Percentiles rank a stretch among this genome's conserved stretches.
phyloP scores from a whole-genome alignment of 2,113 vertebrate genomes.

The Sorex fumeus region DNA sequence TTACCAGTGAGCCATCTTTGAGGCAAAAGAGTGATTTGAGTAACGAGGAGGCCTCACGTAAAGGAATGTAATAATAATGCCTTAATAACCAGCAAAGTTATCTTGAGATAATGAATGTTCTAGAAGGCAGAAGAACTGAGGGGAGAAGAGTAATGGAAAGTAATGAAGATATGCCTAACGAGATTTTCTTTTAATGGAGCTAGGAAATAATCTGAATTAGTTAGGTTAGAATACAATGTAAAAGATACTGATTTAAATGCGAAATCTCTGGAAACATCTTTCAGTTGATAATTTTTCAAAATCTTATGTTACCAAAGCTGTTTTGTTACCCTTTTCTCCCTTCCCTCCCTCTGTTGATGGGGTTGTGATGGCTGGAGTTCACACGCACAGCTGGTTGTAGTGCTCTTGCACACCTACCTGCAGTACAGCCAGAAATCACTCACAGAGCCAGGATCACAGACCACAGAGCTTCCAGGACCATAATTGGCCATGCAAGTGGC shows the following conservation, averaged over 20 bases:
- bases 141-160: neutral
- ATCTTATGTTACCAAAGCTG: too few species aligned
- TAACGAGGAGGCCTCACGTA: slow-evolving; percentile 63
- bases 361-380: too few species aligned
- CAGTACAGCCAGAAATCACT: too few species aligned
- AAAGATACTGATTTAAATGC: slow-evolving; percentile 49
- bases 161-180: slow-evolving; percentile 38
- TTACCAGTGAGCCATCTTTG: slow-evolving; percentile 35
- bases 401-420: too few species aligned
- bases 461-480: too few species aligned
- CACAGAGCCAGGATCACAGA: too few species aligned
- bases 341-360: too few species aligned
- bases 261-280: slow-evolving; percentile 51
- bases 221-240: neutral
- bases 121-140: neutral
- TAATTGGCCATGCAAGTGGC: too few species aligned
- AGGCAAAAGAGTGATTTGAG: slow-evolving; percentile 71
- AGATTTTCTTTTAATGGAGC: slow-evolving; percentile 29
- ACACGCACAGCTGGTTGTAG: too few species aligned
- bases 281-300: slow-evolving; percentile 47
- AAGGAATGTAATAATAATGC: slow-evolving; percentile 66
- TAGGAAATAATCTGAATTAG: slow-evolving; percentile 27
- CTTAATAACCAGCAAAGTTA: slow-evolving; percentile 66
- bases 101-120: slow-evolving; percentile 65
- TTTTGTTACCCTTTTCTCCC: too few species aligned